phyloP scores from a whole-genome alignment of 2,888 invertebrate genomes.

The Chymomyza procnemis region DNA sequence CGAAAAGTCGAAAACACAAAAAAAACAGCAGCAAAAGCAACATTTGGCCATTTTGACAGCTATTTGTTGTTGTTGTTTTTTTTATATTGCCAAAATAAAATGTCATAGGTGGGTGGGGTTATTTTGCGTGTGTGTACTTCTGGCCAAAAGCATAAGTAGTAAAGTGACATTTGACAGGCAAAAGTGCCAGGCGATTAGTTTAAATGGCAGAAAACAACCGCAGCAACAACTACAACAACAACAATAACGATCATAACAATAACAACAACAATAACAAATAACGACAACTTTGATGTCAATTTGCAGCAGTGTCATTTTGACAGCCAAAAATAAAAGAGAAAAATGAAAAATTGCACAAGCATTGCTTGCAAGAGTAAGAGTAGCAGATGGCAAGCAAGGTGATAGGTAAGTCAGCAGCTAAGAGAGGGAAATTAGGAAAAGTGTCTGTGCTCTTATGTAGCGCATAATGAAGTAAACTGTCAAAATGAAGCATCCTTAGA shows the following conservation, averaged over 20 bases:
- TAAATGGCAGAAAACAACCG: slow-evolving; percentile 38
- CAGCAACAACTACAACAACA: slow-evolving; percentile 12
- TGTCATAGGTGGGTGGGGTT: neutral
- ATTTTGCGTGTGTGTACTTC: neutral
- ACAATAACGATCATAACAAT: slow-evolving; percentile 21
- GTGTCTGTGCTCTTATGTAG: neutral
- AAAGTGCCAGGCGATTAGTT: slow-evolving; percentile 55
- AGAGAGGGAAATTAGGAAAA: slow-evolving; percentile 4
- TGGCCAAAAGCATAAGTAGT: slow-evolving; percentile 22
- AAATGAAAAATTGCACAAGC: slow-evolving; percentile 10
- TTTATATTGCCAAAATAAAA: no score
- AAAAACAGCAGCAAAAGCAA: neutral
- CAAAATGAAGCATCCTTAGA: neutral
- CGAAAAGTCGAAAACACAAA: neutral
- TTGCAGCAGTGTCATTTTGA: slow-evolving; percentile 35
- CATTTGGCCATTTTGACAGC: slow-evolving; percentile 30
- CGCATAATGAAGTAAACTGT: neutral
- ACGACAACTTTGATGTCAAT: slow-evolving; percentile 34
- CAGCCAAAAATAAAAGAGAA: slow-evolving; percentile 14
- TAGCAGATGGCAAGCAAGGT: slow-evolving; percentile 4
- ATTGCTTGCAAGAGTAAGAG: neutral
- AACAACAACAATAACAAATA: slow-evolving; percentile 9
- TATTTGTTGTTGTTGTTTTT: neutral
- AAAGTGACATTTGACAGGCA: slow-evolving; percentile 45
- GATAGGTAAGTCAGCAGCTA: neutral